These are phyloP conservation scores for Sylvia atricapilla DNA, from an alignment of 2,113 vertebrate species.

Conservation along the genomic window DNA sequence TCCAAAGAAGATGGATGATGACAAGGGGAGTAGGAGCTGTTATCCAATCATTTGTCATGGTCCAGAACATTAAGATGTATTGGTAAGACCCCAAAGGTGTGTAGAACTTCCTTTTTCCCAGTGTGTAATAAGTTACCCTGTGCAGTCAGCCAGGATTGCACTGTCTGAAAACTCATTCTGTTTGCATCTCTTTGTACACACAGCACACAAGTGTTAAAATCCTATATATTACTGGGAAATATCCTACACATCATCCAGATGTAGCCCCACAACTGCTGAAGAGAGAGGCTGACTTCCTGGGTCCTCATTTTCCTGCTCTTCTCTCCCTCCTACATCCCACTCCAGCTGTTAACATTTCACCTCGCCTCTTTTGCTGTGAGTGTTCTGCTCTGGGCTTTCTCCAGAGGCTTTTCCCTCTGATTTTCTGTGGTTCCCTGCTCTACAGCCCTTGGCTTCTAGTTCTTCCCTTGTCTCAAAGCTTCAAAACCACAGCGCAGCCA, in stretches of 20 bases:
- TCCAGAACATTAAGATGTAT: constrained; percentile 59
- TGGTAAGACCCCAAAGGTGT: constrained; percentile 13
- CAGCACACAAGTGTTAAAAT: not conserved
- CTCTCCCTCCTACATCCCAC: not conserved
- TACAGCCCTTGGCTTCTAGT: not conserved
- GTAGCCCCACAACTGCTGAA: not conserved
- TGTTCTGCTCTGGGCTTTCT: not conserved
- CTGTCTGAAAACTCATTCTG: not conserved
- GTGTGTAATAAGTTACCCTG: not conserved
- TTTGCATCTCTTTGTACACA: not conserved
- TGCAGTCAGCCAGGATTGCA: not conserved
- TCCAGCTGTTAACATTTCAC: not conserved
- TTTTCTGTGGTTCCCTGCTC: not conserved
- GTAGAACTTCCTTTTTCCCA: constrained; percentile 24
- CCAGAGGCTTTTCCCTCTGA: not conserved
- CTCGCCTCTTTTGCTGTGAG: not conserved
- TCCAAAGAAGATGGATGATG: constrained; percentile 66
- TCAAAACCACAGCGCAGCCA: not conserved
- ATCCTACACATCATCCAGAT: not conserved
- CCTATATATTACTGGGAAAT: not conserved
- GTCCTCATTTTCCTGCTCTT: not conserved
- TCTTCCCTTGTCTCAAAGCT: not conserved
- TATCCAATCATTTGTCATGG: constrained; percentile 67
- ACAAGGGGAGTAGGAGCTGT: constrained; percentile 63
- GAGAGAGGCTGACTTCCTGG: not conserved